Evolutionary conservation across 2,113 vertebrate genomes (phyloP).

Genomic region (Gambusia holbrooki): DNA sequence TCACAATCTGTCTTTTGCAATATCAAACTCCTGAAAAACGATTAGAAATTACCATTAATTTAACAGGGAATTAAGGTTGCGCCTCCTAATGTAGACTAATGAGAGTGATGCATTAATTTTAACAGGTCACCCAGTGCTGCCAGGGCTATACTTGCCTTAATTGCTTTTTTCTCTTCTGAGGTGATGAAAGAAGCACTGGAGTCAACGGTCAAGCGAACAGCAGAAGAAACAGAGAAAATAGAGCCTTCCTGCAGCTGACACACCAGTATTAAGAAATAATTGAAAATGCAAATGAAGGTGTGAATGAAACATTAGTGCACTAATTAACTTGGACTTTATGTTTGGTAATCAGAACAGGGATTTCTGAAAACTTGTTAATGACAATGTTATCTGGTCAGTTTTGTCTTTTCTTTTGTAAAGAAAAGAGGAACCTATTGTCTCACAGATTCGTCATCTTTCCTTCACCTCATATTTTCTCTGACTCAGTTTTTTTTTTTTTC

Average conservation of each 20-base stretch:
- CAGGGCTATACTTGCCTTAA: constrained; percentile 37
- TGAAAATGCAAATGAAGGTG: constrained; percentile 54
- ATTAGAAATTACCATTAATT: neutral
- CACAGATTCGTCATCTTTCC: constrained; percentile 31
- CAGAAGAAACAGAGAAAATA: constrained; percentile 19
- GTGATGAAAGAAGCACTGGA: constrained; percentile 24
- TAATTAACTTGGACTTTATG: constrained; percentile 62
- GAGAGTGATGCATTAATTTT: constrained; percentile 22
- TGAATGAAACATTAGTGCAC: constrained; percentile 46
- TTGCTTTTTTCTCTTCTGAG: constrained; percentile 14
- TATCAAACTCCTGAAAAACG: neutral
- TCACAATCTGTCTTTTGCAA: neutral
- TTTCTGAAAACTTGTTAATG: constrained; percentile 40
- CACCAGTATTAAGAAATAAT: constrained; percentile 30
- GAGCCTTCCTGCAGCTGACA: constrained; percentile 32
- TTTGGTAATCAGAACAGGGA: constrained; percentile 52
- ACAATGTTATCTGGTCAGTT: constrained; percentile 62
- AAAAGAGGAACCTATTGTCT: constrained; percentile 61
- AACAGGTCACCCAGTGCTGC: constrained; percentile 32
- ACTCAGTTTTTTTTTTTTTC: constrained; percentile 18
- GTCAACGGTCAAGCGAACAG: constrained; percentile 28
- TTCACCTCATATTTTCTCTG: constrained; percentile 48
- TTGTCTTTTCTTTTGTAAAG: constrained; percentile 45
- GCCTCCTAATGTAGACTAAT: constrained; percentile 18
- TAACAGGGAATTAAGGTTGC: no score